These are phyloP conservation scores for Rutilus rutilus DNA, from an alignment of 2,113 vertebrate genomes.

Conservation along the genomic window DNA sequence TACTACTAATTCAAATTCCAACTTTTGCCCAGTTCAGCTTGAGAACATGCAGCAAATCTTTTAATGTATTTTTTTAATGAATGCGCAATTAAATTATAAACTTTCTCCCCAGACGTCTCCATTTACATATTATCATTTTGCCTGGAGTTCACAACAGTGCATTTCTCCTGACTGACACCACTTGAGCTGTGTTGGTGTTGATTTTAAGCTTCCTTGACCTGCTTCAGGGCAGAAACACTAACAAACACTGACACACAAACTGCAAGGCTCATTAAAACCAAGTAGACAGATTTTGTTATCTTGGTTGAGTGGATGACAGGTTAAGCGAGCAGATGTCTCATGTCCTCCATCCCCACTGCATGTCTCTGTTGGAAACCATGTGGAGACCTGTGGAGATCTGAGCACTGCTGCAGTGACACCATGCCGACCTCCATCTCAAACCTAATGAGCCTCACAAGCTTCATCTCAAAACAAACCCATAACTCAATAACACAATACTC, in stretches of 20 bases:
- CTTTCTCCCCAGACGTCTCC: not conserved
- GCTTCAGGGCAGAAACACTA: constrained; percentile 45
- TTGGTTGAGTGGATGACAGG: constrained; percentile 49
- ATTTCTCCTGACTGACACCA: not conserved
- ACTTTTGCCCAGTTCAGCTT: not conserved
- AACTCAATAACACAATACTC: not conserved
- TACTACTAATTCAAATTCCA: not conserved
- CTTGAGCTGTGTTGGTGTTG: constrained; percentile 36
- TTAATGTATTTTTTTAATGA: not conserved
- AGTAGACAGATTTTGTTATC: constrained; percentile 50
- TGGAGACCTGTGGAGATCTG: constrained; percentile 13
- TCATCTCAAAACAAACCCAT: not conserved
- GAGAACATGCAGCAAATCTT: not conserved
- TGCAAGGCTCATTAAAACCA: constrained; percentile 49
- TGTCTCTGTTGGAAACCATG: constrained; percentile 39
- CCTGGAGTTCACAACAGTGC: not conserved
- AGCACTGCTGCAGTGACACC: constrained; percentile 62
- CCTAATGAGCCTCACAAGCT: constrained; percentile 23
- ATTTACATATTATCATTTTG: constrained; percentile 1
- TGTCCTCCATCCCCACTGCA: constrained; percentile 61
- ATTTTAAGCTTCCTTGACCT: constrained; percentile 29
- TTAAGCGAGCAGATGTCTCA: constrained; percentile 71
- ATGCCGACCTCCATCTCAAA: constrained; percentile 40
- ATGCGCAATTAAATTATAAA: not conserved
- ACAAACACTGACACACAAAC: constrained; percentile 43